phyloP scores from a whole-genome alignment of 1,140 invertebrate species.

The Nebria ingens region DNA sequence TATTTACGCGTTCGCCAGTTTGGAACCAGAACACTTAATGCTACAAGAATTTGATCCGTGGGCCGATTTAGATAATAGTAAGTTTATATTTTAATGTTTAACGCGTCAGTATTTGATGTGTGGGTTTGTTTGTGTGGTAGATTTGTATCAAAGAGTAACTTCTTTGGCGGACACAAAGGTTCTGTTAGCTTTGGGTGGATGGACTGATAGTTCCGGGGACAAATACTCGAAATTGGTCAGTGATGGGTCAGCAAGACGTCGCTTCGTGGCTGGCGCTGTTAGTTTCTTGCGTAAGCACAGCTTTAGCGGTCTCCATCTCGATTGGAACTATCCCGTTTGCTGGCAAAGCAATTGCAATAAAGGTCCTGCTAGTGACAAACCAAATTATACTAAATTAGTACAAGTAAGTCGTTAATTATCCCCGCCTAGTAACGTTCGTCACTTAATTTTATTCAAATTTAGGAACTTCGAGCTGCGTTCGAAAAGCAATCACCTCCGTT shows the following conservation, averaged over 20 bases:
- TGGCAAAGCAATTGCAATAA: constrained; percentile 83
- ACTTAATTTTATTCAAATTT: constrained; percentile 22
- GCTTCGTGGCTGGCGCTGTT: constrained; percentile 55
- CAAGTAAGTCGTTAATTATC: constrained; percentile 39
- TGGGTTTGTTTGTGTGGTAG: constrained; percentile 32
- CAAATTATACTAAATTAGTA: constrained; percentile 65
- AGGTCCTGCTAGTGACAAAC: constrained; percentile 62
- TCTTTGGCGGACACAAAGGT: constrained; percentile 53
- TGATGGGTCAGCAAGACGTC: constrained; percentile 47
- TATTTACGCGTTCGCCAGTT: constrained; percentile 80
- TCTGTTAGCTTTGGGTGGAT: constrained; percentile 75
- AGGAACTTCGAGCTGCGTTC: constrained; percentile 72
- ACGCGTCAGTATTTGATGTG: constrained; percentile 7
- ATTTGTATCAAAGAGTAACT: constrained; percentile 56
- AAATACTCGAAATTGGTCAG: constrained; percentile 72
- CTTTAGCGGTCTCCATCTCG: constrained; percentile 74
- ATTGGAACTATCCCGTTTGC: constrained; percentile 88
- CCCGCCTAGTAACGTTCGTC: too few species aligned
- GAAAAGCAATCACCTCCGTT: constrained; percentile 53
- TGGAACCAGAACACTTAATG: constrained; percentile 63
- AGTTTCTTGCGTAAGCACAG: constrained; percentile 59
- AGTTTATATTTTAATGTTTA: constrained; percentile 29
- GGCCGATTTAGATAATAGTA: constrained; percentile 77
- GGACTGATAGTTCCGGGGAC: constrained; percentile 75
- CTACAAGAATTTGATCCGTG: constrained; percentile 73